A percentile compares a stretch with the other conserved stretches of the same genome.
Evolutionary conservation across 2,888 invertebrate species (phyloP).

Genomic region (Drosophila paranaensis): DNA sequence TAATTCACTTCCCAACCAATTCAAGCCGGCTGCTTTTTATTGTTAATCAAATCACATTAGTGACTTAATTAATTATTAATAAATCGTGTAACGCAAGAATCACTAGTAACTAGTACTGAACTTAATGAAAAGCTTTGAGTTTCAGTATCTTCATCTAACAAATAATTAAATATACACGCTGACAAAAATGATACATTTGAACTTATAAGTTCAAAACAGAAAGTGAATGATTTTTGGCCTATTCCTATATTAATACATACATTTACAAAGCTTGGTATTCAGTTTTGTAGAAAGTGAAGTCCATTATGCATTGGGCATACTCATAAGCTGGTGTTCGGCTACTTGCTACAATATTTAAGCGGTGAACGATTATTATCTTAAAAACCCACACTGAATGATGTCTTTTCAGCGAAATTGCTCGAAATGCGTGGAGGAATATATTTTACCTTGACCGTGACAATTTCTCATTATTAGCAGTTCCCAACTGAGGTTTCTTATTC

Average conservation of each 20-base stretch:
- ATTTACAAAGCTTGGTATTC: not conserved
- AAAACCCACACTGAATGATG: constrained; percentile 38
- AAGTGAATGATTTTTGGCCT: too few relatives aligned
- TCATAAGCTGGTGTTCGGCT: not conserved
- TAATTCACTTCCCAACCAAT: not conserved
- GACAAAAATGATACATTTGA: not conserved
- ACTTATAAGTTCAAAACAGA: too few relatives aligned
- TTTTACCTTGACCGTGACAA: constrained; percentile 55
- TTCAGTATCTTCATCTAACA: too few relatives aligned
- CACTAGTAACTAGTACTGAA: too few relatives aligned
- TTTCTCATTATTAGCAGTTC: constrained; percentile 10
- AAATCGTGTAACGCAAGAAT: not conserved
- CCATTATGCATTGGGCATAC: not conserved
- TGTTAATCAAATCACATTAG: not conserved
- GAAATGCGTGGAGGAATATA: constrained; percentile 5
- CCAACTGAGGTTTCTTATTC: not conserved
- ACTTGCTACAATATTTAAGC: not conserved
- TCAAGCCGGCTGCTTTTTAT: not conserved
- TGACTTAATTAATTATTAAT: not conserved
- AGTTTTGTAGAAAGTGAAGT: not conserved
- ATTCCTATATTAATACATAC: not conserved
- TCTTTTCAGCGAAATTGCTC: constrained; percentile 15
- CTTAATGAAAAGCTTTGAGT: too few relatives aligned
- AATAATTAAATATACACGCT: too few relatives aligned
- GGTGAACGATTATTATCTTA: constrained; percentile 7